A percentile compares a stretch with the other conserved stretches of the same genome.
phyloP scores from a whole-genome alignment of 2,888 invertebrate species.

The Agonopterix arenella region DNA sequence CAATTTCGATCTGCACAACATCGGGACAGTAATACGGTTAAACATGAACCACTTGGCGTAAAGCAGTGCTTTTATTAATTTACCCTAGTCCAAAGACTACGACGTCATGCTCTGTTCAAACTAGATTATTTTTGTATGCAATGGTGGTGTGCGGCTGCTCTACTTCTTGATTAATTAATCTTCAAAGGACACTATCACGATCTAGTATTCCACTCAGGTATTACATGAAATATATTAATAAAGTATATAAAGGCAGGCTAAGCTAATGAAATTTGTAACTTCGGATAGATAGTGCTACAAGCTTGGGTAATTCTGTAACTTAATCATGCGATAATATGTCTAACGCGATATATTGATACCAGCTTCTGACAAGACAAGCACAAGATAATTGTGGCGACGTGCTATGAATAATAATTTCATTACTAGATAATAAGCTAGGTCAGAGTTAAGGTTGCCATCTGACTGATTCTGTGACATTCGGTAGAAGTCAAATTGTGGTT shows the following conservation, averaged over 20 bases:
- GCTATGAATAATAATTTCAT: slow-evolving; percentile 54
- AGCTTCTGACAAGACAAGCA: slow-evolving; percentile 25
- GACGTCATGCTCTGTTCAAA: too few species aligned
- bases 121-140: too few species aligned
- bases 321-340: slow-evolving; percentile 3
- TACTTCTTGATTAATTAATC: not conserved
- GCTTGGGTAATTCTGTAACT: not conserved
- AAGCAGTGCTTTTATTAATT: not conserved
- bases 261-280: too few species aligned
- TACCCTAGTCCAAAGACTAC: not conserved
- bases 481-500: too few species aligned
- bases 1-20: slow-evolving; percentile 3
- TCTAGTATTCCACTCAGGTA: too few species aligned
- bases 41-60: slow-evolving; percentile 1
- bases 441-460: not conserved
- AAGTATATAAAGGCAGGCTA: too few species aligned
- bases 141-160: not conserved
- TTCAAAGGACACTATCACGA: not conserved
- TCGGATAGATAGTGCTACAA: not conserved
- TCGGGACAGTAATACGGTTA: slow-evolving; percentile 1
- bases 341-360: slow-evolving; percentile 34
- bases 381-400: slow-evolving; percentile 44
- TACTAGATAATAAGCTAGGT: slow-evolving; percentile 13
- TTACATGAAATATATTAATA: too few species aligned
- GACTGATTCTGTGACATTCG: too few species aligned